Conservation (phyloP, 1,140 invertebrate genomes). For the Lepidotrigona ventralis region DNA sequence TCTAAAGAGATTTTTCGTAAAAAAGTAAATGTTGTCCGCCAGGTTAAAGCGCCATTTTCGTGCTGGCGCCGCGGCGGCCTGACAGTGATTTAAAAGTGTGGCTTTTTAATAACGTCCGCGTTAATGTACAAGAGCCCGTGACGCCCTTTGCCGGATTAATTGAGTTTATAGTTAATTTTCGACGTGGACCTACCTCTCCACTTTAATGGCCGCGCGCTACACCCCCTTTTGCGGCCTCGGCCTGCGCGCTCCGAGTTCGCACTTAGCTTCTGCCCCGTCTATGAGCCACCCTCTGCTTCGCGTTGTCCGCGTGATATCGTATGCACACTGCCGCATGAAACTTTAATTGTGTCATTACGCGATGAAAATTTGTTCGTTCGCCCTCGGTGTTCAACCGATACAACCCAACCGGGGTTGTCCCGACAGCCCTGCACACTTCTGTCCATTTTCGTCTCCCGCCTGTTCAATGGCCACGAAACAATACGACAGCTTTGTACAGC, state of each 20-base stretch:
- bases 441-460: conserved; percentile 24
- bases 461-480: background rate
- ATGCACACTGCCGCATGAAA: conserved; percentile 54
- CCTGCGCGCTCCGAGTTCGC: conserved; percentile 39
- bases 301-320: conserved; percentile 46
- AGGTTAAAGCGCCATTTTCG: conserved; percentile 34
- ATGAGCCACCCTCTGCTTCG: conserved; percentile 15
- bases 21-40: conserved; percentile 36
- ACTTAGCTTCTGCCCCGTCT: conserved; percentile 32
- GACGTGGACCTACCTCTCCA: conserved; percentile 45
- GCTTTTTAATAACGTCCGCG: conserved; percentile 42
- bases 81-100: conserved; percentile 45
- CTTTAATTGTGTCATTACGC: conserved; percentile 64
- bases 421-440: background rate
- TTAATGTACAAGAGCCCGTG: conserved; percentile 46
- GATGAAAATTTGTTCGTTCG: conserved; percentile 51
- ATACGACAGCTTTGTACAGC: background rate
- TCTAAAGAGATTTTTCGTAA: conserved; percentile 34
- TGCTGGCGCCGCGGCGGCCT: background rate
- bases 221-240: conserved; percentile 29
- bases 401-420: background rate
- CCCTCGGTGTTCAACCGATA: conserved; percentile 8
- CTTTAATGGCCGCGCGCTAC: conserved; percentile 50
- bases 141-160: conserved; percentile 58
- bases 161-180: conserved; percentile 65